These are phyloP conservation scores for Coilia nasus DNA, from an alignment of 2,797 vertebrate genomes.

Conservation along the genomic window DNA sequence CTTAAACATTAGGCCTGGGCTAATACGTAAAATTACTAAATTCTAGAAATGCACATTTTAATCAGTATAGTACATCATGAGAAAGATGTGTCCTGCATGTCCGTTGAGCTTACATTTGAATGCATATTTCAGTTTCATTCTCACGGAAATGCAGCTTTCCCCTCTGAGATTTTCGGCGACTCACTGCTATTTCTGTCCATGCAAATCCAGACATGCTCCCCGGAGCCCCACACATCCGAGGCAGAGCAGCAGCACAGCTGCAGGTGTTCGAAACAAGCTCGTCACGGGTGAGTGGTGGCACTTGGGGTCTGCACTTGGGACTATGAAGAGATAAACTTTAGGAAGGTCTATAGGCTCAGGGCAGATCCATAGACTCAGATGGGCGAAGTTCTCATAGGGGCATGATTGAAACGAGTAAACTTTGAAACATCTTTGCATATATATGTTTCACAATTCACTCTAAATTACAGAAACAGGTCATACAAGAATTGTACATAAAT, in stretches of 20 bases:
- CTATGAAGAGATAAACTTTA: no score
- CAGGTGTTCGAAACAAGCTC: neutral
- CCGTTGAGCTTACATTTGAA: neutral
- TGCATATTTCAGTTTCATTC: neutral
- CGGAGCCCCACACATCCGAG: neutral
- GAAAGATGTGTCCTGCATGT: neutral
- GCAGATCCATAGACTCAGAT: no score
- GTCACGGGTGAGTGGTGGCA: neutral
- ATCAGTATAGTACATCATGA: neutral
- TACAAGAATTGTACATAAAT: no score
- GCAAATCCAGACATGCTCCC: conserved; percentile 10
- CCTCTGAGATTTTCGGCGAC: neutral
- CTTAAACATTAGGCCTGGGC: no score
- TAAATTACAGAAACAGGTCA: no score
- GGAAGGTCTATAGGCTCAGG: no score
- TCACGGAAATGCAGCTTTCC: neutral
- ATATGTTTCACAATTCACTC: no score
- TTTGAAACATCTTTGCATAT: no score
- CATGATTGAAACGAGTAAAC: no score
- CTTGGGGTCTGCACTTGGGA: neutral
- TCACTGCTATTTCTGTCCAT: neutral
- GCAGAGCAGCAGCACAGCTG: neutral
- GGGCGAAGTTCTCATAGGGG: no score
- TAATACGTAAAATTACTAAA: no score
- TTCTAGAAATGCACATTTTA: neutral